Evolutionary conservation across 2,888 invertebrate genomes (phyloP), one percentile per base, ranked within the genome.

Genomic region (Diloba caeruleocephala): DNA sequence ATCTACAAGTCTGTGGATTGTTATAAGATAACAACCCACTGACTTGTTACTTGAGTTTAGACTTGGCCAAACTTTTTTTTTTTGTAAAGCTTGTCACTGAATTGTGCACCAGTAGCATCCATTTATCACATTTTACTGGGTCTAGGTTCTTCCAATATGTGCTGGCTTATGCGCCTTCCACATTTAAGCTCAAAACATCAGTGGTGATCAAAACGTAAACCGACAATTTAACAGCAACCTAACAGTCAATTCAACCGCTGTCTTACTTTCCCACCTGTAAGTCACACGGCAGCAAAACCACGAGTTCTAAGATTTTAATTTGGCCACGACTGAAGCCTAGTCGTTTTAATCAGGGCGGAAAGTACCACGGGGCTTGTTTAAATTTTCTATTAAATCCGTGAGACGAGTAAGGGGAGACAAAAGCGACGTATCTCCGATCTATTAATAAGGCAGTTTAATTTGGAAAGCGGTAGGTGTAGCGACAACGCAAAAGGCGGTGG

Each of bases 401-500:
- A 88, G 85, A 87, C 79, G 82, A 80, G 83, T 73, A 83, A 75
- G 79, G 74, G 76, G 81, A 88, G 84, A 90, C 88, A 88, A 89
- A 81, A 85, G 84, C 81, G 75, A 88, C 87, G 85, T 90, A 92
- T 92, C 91, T 90, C 72, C 85, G 79, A 92, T 92, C 91, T 91
- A 91, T 92, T 92, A 92, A 92, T 91, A 90, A 89, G 87, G 83
- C 84, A 85, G 85, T 87, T 90, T 92, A 87, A 91, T 91, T 92
- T 86, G 79, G 84, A 78, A 71, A 71, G 63, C 65, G 65, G 76
- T 74, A 76, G 38, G 53, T 50, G 72, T 74, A 72, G 38, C 54
- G 83, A 64, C 59, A 21, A 70, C 81, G 75, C 45, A 74, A 74
- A 45, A 75, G 53, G 45, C 13, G 37, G 49, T 45, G 29, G 33